These are phyloP conservation scores for Cryptus viduatorius DNA, from an alignment of 2,888 invertebrate species.

Conservation along the genomic window DNA sequence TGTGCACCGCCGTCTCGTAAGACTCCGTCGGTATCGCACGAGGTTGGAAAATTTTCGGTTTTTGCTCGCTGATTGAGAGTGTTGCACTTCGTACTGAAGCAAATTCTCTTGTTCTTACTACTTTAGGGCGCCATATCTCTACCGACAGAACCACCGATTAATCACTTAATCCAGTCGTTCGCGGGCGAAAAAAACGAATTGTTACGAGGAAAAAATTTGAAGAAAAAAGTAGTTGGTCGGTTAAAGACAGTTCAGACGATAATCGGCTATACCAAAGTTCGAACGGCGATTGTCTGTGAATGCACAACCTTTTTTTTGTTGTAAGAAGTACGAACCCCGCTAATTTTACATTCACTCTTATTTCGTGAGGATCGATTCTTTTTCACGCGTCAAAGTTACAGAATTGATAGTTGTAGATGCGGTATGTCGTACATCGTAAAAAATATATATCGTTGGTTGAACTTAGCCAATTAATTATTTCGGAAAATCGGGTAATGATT, in stretches of 20 bases:
- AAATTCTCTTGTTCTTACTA: neutral
- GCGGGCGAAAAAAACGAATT: neutral
- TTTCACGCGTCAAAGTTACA: neutral
- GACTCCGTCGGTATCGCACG: neutral
- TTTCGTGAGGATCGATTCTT: neutral
- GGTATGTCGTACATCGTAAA: neutral
- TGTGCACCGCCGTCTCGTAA: neutral
- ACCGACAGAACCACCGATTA: neutral
- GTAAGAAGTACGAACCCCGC: neutral
- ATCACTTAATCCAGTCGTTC: neutral
- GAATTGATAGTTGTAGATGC: neutral
- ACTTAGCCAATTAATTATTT: too few relatives aligned
- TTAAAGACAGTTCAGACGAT: neutral
- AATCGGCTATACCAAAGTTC: slow-evolving; percentile 31
- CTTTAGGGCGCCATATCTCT: neutral
- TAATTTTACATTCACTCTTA: neutral
- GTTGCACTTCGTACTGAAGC: slow-evolving; percentile 12
- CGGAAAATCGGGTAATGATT: too few relatives aligned
- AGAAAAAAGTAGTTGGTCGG: neutral
- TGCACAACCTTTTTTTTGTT: neutral
- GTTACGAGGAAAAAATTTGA: neutral
- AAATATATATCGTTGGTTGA: too few relatives aligned
- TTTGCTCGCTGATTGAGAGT: neutral
- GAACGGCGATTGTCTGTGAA: slow-evolving; percentile 4
- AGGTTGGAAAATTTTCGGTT: slow-evolving; percentile 14